Evolutionary conservation across 2,113 vertebrate species (phyloP).

Genomic region (Ardeotis arabs): DNA sequence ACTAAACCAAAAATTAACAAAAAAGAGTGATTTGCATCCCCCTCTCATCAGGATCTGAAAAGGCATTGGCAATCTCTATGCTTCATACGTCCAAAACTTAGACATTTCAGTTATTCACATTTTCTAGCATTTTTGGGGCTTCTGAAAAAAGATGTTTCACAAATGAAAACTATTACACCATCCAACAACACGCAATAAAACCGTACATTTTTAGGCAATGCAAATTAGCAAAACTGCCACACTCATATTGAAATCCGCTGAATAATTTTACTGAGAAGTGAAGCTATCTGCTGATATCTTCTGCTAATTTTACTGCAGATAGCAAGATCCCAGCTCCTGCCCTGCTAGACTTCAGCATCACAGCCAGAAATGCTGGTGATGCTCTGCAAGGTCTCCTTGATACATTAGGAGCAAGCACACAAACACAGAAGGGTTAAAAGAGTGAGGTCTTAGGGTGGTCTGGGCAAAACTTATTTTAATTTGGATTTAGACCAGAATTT

Average conservation of each 20-base stretch:
- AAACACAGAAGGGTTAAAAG: constrained; percentile 43
- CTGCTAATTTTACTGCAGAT: background rate
- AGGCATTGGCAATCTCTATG: background rate
- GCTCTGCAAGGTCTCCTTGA: background rate
- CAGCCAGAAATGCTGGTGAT: background rate
- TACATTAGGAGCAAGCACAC: background rate
- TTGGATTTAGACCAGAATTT: constrained; percentile 60
- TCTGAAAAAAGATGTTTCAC: background rate
- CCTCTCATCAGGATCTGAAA: background rate
- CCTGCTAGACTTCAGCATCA: background rate
- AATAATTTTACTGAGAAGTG: background rate
- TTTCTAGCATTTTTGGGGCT: background rate
- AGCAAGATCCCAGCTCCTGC: background rate
- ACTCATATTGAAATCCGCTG: background rate
- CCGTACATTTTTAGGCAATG: background rate
- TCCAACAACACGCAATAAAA: background rate
- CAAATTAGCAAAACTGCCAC: background rate
- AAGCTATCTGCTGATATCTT: background rate
- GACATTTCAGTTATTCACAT: background rate
- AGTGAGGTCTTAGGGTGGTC: background rate
- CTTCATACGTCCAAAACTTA: background rate
- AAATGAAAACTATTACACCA: background rate
- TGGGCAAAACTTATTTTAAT: constrained; percentile 28
- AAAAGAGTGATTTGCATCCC: background rate
- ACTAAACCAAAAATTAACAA: background rate